Evolutionary conservation across 2,888 invertebrate genomes (phyloP).

Genomic region (Nysson spinosus): DNA sequence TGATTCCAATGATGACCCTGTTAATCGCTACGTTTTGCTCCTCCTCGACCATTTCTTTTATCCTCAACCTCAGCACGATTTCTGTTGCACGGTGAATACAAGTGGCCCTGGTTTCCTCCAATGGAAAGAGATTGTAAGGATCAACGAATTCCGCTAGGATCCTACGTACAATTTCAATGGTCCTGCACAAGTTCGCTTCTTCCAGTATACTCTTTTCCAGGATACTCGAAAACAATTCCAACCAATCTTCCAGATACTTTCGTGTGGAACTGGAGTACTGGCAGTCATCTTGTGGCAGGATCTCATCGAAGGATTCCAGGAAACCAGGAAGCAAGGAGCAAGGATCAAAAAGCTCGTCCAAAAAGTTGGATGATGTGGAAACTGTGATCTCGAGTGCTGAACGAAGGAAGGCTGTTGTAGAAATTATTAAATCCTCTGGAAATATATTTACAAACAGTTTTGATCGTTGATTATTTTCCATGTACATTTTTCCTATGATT

Average conservation of each 20-base stretch:
- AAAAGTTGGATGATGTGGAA: slow-evolving; percentile 19
- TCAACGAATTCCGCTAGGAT: slow-evolving; percentile 61
- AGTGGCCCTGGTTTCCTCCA: slow-evolving; percentile 58
- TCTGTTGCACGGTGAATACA: slow-evolving; percentile 67
- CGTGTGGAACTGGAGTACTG: slow-evolving; percentile 24
- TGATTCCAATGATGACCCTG: too few species aligned
- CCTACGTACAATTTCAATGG: slow-evolving; percentile 48
- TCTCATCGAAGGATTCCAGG: slow-evolving; percentile 42
- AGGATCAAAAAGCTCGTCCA: slow-evolving; percentile 35
- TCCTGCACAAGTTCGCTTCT: slow-evolving; percentile 27
- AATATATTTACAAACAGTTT: not conserved
- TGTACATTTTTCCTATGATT: too few species aligned
- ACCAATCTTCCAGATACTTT: slow-evolving; percentile 52
- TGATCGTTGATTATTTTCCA: too few species aligned
- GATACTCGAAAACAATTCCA: slow-evolving; percentile 31
- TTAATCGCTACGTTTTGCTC: too few species aligned
- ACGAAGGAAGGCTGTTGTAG: slow-evolving; percentile 63
- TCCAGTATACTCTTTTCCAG: slow-evolving; percentile 23
- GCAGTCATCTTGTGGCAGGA: slow-evolving; percentile 27
- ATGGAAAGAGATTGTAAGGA: slow-evolving; percentile 55
- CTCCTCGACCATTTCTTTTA: slow-evolving; percentile 50
- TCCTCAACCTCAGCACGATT: slow-evolving; percentile 59
- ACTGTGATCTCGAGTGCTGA: slow-evolving; percentile 54
- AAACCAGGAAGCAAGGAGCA: slow-evolving; percentile 34
- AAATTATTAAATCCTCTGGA: slow-evolving; percentile 65